phyloP scores from a whole-genome alignment of 2,888 invertebrate genomes.

The Myathropa florea region DNA sequence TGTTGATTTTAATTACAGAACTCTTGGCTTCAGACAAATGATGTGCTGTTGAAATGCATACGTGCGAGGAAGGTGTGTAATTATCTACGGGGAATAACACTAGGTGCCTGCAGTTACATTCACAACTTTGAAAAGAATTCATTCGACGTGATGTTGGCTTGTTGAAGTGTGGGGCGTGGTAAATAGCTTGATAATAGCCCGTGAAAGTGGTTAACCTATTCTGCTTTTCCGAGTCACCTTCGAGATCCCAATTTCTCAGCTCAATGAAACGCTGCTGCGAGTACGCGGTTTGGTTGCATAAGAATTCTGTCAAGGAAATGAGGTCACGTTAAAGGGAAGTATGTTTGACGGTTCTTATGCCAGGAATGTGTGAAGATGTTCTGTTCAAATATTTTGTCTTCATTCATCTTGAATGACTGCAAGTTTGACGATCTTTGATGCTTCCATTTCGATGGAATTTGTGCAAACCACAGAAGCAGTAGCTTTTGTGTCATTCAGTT shows the following conservation, averaged over 20 bases:
- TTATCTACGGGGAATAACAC: background rate
- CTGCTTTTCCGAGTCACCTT: background rate
- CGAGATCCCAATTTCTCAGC: background rate
- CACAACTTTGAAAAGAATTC: background rate
- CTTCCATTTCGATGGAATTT: no score
- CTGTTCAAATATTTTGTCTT: background rate
- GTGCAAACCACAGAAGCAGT: no score
- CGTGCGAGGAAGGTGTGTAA: conserved; percentile 3
- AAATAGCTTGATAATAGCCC: background rate
- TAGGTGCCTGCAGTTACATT: background rate
- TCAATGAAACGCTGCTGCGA: background rate
- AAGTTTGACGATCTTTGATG: no score
- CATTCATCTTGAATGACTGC: no score
- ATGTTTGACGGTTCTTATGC: background rate
- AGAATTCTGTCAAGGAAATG: background rate
- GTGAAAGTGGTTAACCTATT: background rate
- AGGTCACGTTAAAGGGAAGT: background rate
- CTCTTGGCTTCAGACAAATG: conserved; percentile 44
- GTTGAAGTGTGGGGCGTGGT: background rate
- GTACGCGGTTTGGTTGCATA: background rate
- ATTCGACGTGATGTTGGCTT: background rate
- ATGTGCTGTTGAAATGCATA: conserved; percentile 46
- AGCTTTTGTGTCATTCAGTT: no score
- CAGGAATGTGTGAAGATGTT: background rate
- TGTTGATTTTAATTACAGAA: conserved; percentile 64